Conservation (phyloP, 2,113 vertebrate species). For the Panthera tigris region DNA sequence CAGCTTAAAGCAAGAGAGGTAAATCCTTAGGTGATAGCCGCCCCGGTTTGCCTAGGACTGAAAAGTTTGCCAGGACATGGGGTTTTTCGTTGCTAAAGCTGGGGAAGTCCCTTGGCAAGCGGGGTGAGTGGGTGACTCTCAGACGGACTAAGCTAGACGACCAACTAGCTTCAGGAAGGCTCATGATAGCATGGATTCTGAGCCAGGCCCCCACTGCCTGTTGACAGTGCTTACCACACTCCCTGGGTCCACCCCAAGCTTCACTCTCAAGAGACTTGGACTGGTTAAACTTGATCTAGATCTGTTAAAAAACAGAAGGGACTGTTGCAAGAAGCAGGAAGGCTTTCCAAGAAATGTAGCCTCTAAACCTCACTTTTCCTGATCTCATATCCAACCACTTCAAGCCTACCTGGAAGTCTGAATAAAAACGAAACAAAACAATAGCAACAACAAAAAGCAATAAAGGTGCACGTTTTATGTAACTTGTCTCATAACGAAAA, state of each 20-base stretch:
- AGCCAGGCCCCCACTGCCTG: neutral
- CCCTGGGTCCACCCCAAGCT: neutral
- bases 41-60: neutral
- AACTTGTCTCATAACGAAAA: neutral
- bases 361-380: neutral
- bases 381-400: neutral
- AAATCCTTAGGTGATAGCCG: neutral
- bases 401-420: neutral
- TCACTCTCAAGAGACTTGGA: neutral
- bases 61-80: neutral
- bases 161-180: neutral
- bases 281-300: neutral
- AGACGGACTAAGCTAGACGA: neutral
- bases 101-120: neutral
- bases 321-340: neutral
- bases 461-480: neutral
- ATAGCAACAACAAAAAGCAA: neutral
- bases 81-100: neutral
- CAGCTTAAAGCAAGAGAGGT: neutral
- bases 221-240: rapidly evolving
- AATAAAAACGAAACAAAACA: neutral
- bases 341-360: neutral
- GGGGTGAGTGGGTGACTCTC: neutral
- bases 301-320: neutral
- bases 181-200: neutral